These are phyloP conservation scores for Allobates femoralis DNA, from an alignment of 2,797 vertebrate species.

Conservation along the genomic window DNA sequence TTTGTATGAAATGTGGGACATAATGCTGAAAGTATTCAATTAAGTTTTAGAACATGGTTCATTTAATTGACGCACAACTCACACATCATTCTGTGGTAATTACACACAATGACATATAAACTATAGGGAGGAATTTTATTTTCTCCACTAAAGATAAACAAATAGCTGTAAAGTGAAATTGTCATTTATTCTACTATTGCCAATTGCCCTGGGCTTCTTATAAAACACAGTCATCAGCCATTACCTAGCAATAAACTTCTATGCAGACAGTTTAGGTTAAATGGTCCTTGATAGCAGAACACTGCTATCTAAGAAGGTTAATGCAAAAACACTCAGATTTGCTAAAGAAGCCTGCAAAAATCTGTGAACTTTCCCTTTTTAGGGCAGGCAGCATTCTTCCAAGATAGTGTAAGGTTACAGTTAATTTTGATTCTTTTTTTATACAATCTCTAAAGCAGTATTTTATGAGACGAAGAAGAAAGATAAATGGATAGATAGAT, in stretches of 20 bases:
- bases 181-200: slow-evolving; percentile 49
- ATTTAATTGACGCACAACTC: slow-evolving; percentile 28
- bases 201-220: slow-evolving; percentile 51
- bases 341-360: slow-evolving; percentile 13
- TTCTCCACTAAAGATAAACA: slow-evolving; percentile 49
- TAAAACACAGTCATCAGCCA: slow-evolving; percentile 57
- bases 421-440: background rate
- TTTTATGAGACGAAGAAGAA: background rate
- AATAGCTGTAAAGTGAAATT: slow-evolving; percentile 52
- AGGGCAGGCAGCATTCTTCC: background rate
- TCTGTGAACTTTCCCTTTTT: background rate
- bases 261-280: slow-evolving; percentile 58
- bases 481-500: background rate
- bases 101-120: slow-evolving; percentile 51
- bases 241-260: slow-evolving; percentile 49
- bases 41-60: slow-evolving; percentile 50
- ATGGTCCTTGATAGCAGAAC: slow-evolving; percentile 50
- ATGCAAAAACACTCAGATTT: slow-evolving; percentile 17
- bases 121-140: slow-evolving; percentile 51
- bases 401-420: background rate
- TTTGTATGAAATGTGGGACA: slow-evolving; percentile 11
- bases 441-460: background rate
- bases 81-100: slow-evolving; percentile 45
- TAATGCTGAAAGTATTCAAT: slow-evolving; percentile 4
- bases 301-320: slow-evolving; percentile 49